These are phyloP conservation scores for Sinonovacula constricta DNA, from an alignment of 1,140 invertebrate species.

Conservation along the genomic window DNA sequence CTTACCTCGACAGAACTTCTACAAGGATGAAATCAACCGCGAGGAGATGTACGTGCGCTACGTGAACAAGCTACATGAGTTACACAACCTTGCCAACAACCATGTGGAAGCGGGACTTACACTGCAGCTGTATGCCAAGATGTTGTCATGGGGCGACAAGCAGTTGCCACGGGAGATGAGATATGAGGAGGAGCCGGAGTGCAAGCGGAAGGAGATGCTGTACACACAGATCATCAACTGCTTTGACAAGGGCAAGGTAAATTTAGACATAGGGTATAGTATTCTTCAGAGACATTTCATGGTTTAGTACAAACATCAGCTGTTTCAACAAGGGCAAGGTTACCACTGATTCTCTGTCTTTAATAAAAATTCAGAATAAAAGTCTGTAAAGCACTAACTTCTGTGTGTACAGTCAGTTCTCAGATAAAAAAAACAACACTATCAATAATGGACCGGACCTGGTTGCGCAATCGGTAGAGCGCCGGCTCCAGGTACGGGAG, in stretches of 20 bases:
- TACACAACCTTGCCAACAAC: slow-evolving; percentile 71
- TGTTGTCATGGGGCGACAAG: slow-evolving; percentile 63
- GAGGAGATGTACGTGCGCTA: slow-evolving; percentile 77
- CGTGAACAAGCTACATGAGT: slow-evolving; percentile 74
- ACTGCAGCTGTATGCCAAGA: slow-evolving; percentile 80
- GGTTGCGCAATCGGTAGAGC: too few species aligned
- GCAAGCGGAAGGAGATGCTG: slow-evolving; percentile 72
- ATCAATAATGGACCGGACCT: too few species aligned
- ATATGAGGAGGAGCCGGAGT: slow-evolving; percentile 83
- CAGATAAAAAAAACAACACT: too few species aligned
- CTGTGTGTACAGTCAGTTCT: too few species aligned
- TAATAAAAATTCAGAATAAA: too few species aligned
- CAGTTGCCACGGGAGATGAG: slow-evolving; percentile 62
- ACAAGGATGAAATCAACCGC: slow-evolving; percentile 72
- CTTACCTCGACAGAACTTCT: slow-evolving; percentile 84
- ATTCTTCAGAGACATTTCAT: too few species aligned
- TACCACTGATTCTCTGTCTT: too few species aligned
- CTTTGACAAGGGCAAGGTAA: slow-evolving; percentile 76
- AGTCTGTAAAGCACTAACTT: too few species aligned
- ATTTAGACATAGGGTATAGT: too few species aligned
- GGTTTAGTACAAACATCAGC: too few species aligned
- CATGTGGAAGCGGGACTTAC: slow-evolving; percentile 75
- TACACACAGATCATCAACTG: slow-evolving; percentile 71
- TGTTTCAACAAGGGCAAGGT: too few species aligned
- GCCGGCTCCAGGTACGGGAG: too few species aligned